These are phyloP conservation scores for Rhineura floridana DNA, from an alignment of 2,113 vertebrate species.

Conservation along the genomic window DNA sequence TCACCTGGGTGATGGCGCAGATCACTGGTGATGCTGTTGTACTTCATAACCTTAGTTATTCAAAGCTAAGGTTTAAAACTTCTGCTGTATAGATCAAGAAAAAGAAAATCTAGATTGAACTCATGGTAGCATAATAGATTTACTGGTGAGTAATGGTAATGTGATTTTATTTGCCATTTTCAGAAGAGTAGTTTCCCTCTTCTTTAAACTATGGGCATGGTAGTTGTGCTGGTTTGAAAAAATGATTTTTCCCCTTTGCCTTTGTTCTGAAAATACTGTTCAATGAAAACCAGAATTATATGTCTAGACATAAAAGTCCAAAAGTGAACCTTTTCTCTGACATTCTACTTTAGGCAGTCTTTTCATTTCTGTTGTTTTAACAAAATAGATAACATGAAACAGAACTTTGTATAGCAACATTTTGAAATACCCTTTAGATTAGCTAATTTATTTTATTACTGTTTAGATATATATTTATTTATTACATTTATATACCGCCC, in stretches of 20 bases:
- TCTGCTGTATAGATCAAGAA: slow-evolving; percentile 36
- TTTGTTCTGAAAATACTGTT: not conserved
- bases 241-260: not conserved
- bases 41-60: not conserved
- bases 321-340: not conserved
- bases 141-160: slow-evolving; percentile 18
- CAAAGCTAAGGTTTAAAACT: slow-evolving; percentile 39
- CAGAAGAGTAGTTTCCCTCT: not conserved
- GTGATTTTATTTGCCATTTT: not conserved
- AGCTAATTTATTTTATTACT: too few relatives aligned
- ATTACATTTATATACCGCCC: too few relatives aligned
- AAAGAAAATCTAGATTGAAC: not conserved
- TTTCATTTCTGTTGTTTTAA: not conserved
- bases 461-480: too few relatives aligned
- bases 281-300: not conserved
- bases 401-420: not conserved
- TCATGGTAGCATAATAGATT: not conserved
- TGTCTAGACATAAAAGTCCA: not conserved
- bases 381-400: not conserved
- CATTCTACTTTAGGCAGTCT: not conserved
- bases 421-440: not conserved
- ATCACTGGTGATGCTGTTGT: slow-evolving; percentile 15
- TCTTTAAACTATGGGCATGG: not conserved
- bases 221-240: not conserved
- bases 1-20: too few relatives aligned